Base-by-base conservation (phyloP, 2,888 invertebrate genomes). In the Amblyjoppa fuscipennis region DNA sequence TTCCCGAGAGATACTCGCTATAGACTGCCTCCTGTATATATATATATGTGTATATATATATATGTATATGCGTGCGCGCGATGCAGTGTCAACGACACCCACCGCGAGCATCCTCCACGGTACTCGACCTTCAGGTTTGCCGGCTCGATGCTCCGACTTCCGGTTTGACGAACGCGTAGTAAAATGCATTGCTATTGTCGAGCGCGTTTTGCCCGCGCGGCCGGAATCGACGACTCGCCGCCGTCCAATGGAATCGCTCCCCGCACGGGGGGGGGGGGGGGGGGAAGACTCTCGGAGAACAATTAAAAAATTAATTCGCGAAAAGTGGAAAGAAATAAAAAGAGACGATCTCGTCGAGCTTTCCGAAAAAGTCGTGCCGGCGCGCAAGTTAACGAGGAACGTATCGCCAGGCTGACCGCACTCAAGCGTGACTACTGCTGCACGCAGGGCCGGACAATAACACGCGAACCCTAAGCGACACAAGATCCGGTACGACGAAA, bases 71-170 rank as follows among this genome's bases (percentile, higher is more conserved):
- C 86, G 85, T 76, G 85, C 83, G 85, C 85, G 85, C 78, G 81
- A 77, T 82, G 85, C 84, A 84, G 88, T 86, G 88, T 88, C 88
- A 88, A 88, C 86, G 88, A 89, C 88, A 88, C 86, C 83, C 82
- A 83, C 85, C 61, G 84, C 86, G 77, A 80, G 86, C 45, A 83
- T 81, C 78, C 80, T 81, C 84, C 81, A 59, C 86, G 86, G 71
- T 81, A 79, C 81, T 82, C 87, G 87, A 85, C 84, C 86, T 86
- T 86, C 86, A 78, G 84, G 77, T 84, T 84, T 56, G 70, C 75
- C 71, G 78, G 75, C 82, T 78, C 85, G 78, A 79, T 71, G 78
- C 73, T 70, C 56, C 79, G 82, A 79, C 82, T 85, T 85, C 85
- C 85, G 85, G 85, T 82, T 85, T 68, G 31, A 76, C 71, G 51